Evolutionary conservation across 2,797 vertebrate species (phyloP).

Genomic region (Parambassis ranga): DNA sequence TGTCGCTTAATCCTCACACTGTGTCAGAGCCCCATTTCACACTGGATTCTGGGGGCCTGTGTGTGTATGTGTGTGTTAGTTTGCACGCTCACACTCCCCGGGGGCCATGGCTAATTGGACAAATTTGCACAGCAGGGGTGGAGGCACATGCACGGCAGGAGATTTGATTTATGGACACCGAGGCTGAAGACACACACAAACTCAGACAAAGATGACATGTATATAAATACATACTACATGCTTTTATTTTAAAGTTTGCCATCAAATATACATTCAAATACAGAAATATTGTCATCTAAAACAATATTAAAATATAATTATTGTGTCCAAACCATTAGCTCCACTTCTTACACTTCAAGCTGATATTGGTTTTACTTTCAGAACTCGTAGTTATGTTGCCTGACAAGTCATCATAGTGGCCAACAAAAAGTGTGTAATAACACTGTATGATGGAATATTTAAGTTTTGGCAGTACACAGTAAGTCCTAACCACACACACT

Average conservation of each 20-base stretch:
- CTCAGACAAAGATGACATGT: conserved; percentile 16
- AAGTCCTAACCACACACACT: too few species aligned
- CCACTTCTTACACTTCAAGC: too few species aligned
- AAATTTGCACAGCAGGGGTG: conserved; percentile 95
- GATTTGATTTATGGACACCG: conserved; percentile 84
- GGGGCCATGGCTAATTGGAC: conserved; percentile 95
- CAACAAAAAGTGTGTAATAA: too few species aligned
- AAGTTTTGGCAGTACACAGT: too few species aligned
- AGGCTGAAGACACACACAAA: conserved; percentile 38
- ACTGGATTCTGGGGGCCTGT: conserved; percentile 78
- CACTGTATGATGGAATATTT: too few species aligned
- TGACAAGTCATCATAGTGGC: too few species aligned
- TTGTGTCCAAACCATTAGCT: not conserved
- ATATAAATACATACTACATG: not conserved
- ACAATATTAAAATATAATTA: not conserved
- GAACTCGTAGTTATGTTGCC: too few species aligned
- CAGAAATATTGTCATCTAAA: not conserved
- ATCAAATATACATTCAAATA: not conserved
- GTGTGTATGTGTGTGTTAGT: conserved; percentile 16
- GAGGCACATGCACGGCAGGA: conserved; percentile 80
- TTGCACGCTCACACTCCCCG: conserved; percentile 58
- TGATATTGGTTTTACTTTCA: too few species aligned
- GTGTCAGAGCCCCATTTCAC: conserved; percentile 86
- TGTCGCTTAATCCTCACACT: conserved; percentile 85
- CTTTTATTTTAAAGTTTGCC: not conserved